Percentiles rank a stretch among this genome's conserved stretches.
Conservation (phyloP, 2,888 invertebrate genomes). For the Phoronis australis region DNA sequence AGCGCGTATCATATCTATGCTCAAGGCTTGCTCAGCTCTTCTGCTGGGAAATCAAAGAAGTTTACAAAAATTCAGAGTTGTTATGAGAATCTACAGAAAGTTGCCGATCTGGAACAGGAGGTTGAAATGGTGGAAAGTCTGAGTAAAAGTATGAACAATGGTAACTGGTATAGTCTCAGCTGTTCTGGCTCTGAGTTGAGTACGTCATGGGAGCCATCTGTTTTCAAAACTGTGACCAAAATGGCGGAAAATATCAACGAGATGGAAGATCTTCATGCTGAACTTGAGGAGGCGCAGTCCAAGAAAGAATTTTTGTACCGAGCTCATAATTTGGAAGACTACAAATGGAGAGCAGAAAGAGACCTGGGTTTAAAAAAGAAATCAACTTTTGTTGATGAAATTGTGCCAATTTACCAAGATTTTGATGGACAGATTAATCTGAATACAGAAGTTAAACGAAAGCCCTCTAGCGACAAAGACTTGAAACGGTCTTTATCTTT, state of each 20-base stretch:
- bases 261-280: constrained; percentile 68
- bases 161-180: too few species aligned
- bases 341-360: constrained; percentile 66
- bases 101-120: constrained; percentile 60
- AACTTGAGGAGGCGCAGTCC: constrained; percentile 71
- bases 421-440: constrained; percentile 6
- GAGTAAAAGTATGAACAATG: too few species aligned
- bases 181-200: too few species aligned
- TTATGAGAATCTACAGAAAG: constrained; percentile 77
- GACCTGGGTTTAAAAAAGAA: constrained; percentile 75
- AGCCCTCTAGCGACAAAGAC: too few species aligned
- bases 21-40: constrained; percentile 59
- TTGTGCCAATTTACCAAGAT: constrained; percentile 53
- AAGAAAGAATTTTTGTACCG: constrained; percentile 79
- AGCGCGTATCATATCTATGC: constrained; percentile 47
- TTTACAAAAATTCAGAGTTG: constrained; percentile 81
- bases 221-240: constrained; percentile 9
- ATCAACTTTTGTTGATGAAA: constrained; percentile 82
- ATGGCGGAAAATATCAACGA: constrained; percentile 63
- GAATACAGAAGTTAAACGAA: constrained; percentile 5
- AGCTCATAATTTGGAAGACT: constrained; percentile 67
- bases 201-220: too few species aligned
- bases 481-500: too few species aligned
- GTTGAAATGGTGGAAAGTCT: too few species aligned
- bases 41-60: constrained; percentile 68